These are phyloP conservation scores for Incurvaria masculella DNA, from an alignment of 2,888 invertebrate genomes.

Conservation along the genomic window DNA sequence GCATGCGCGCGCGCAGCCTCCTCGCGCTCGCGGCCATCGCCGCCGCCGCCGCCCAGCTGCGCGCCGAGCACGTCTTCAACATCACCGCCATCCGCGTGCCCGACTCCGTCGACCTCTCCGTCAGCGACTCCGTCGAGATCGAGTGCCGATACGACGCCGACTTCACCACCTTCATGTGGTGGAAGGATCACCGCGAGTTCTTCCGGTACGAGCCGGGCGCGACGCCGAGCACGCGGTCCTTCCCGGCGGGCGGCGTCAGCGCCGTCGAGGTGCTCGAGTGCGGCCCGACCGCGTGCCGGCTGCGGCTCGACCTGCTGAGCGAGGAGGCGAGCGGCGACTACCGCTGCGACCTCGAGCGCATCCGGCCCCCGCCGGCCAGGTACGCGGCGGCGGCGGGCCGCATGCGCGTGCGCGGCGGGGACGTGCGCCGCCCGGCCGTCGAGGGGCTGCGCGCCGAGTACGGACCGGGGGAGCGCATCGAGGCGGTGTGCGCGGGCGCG, in stretches of 20 bases:
- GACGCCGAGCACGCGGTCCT: conserved; percentile 37
- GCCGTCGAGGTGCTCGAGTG: conserved; percentile 34
- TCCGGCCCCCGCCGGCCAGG: conserved; percentile 38
- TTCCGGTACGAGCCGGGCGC: conserved; percentile 40
- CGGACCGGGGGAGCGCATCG: conserved; percentile 34
- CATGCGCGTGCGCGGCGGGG: conserved; percentile 38
- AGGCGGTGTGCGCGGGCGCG: conserved; percentile 36
- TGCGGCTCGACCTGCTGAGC: conserved; percentile 34
- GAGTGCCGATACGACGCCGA: conserved; percentile 46
- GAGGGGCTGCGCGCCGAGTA: conserved; percentile 37
- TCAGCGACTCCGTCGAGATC: conserved; percentile 25
- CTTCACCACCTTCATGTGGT: conserved; percentile 45
- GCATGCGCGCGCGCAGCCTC: conserved; percentile 38
- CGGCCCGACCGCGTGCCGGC: conserved; percentile 35
- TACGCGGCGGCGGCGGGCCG: conserved; percentile 33
- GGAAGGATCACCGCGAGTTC: conserved; percentile 41
- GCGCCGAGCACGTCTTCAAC: conserved; percentile 29
- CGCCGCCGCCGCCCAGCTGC: conserved; percentile 19
- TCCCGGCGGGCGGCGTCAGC: conserved; percentile 36
- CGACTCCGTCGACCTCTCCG: conserved; percentile 24
- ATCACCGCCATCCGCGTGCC: conserved; percentile 39
- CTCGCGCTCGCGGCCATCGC: conserved; percentile 22
- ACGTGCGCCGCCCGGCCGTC: conserved; percentile 31
- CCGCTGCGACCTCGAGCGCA: conserved; percentile 41
- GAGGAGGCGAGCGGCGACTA: conserved; percentile 41